Evolutionary conservation across 2,888 invertebrate genomes (phyloP).

Genomic region (Gymnocheta viridis): DNA sequence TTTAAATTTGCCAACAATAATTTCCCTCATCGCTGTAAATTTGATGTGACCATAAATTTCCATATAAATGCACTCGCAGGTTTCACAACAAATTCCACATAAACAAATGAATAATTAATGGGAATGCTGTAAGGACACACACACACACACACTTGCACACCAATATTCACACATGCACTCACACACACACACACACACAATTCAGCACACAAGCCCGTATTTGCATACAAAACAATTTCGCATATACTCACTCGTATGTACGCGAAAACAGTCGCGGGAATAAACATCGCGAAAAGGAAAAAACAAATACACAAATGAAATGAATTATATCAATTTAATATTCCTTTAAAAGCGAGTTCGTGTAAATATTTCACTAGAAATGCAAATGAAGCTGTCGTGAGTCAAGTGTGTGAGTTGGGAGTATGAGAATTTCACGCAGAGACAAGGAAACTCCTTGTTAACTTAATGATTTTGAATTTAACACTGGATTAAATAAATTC

Average conservation of each 20-base stretch:
- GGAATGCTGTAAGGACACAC: background rate
- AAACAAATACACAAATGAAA: background rate
- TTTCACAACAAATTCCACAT: background rate
- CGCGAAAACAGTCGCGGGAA: background rate
- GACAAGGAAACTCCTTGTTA: too few species aligned
- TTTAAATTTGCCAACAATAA: too few species aligned
- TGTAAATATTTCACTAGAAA: background rate
- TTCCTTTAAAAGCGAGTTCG: background rate
- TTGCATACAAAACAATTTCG: slow-evolving; percentile 18
- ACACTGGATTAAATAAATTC: too few species aligned
- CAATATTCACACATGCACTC: background rate
- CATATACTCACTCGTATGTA: too few species aligned
- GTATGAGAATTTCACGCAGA: too few species aligned
- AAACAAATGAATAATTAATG: slow-evolving; percentile 32
- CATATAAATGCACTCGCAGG: background rate
- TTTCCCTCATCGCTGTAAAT: background rate
- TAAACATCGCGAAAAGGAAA: background rate
- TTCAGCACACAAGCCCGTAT: background rate
- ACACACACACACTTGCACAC: too few species aligned
- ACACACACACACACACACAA: background rate
- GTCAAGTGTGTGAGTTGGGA: too few species aligned
- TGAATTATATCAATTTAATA: slow-evolving; percentile 16
- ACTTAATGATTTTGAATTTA: too few species aligned
- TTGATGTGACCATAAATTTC: background rate
- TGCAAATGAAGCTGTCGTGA: background rate